These are phyloP conservation scores for Macaria liturata DNA, from an alignment of 2,888 invertebrate genomes.

Conservation along the genomic window DNA sequence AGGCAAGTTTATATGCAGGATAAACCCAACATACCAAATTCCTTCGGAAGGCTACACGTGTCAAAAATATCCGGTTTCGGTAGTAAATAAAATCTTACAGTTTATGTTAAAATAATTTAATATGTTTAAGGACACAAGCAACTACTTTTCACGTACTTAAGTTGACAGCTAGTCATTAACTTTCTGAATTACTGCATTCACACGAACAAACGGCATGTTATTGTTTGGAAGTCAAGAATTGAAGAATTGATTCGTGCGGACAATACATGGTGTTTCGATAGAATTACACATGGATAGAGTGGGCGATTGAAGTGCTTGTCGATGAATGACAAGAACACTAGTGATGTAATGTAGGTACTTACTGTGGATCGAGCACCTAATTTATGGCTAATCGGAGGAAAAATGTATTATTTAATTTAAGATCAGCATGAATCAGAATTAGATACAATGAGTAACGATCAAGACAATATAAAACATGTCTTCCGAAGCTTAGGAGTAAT, in stretches of 20 bases:
- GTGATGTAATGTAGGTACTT: slow-evolving; percentile 4
- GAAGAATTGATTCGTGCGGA: slow-evolving; percentile 24
- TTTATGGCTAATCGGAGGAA: no score
- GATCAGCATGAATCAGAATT: background rate
- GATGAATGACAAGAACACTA: slow-evolving; percentile 10
- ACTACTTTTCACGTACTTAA: no score
- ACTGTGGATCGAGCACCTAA: no score
- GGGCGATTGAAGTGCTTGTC: slow-evolving; percentile 11
- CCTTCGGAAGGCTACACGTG: no score
- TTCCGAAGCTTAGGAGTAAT: no score
- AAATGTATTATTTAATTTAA: background rate
- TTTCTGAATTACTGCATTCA: background rate
- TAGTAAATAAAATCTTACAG: no score
- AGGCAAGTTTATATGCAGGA: no score
- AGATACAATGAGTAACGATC: background rate
- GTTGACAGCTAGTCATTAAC: background rate
- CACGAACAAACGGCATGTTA: slow-evolving; percentile 17
- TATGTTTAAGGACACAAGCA: no score
- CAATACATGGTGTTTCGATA: slow-evolving; percentile 25
- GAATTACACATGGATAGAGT: slow-evolving; percentile 23
- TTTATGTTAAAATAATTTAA: no score
- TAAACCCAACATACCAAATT: no score
- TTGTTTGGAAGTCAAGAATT: slow-evolving; percentile 19
- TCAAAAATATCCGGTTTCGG: no score
- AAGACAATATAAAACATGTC: background rate